Evolutionary conservation across 1,140 invertebrate genomes (phyloP).

Genomic region (Helicoverpa zea): DNA sequence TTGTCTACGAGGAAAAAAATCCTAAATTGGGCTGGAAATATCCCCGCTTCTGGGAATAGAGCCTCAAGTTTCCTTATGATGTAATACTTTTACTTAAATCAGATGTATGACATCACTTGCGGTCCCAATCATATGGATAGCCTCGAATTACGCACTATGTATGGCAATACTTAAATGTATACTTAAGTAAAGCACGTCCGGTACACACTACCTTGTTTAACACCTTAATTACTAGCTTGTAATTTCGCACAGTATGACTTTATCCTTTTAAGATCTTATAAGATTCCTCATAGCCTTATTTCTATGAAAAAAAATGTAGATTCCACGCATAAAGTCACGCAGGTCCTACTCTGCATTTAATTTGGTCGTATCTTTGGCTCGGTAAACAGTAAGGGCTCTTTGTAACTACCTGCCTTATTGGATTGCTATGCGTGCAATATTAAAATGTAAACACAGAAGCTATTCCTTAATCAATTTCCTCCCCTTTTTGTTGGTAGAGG

Average conservation of each 20-base stretch:
- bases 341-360: slow-evolving; percentile 20
- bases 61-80: too few relatives aligned
- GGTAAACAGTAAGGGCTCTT: slow-evolving; percentile 2
- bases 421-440: slow-evolving; percentile 31
- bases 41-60: too few relatives aligned
- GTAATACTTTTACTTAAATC: background rate
- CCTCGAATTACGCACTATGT: too few relatives aligned
- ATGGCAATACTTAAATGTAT: too few relatives aligned
- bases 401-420: slow-evolving; percentile 33
- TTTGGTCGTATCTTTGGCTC: slow-evolving; percentile 7
- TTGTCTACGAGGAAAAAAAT: too few relatives aligned
- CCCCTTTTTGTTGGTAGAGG: slow-evolving; percentile 39
- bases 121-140: background rate
- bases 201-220: too few relatives aligned
- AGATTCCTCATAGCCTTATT: too few relatives aligned
- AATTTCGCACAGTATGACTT: too few relatives aligned
- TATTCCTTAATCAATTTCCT: slow-evolving; percentile 42
- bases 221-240: too few relatives aligned
- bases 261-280: too few relatives aligned
- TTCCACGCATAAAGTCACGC: background rate
- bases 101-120: background rate
- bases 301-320: background rate
- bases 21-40: too few relatives aligned
- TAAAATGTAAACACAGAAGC: slow-evolving; percentile 36
- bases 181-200: too few relatives aligned